Conservation (phyloP, 2,797 vertebrate species). For the Trichosurus vulpecula region DNA sequence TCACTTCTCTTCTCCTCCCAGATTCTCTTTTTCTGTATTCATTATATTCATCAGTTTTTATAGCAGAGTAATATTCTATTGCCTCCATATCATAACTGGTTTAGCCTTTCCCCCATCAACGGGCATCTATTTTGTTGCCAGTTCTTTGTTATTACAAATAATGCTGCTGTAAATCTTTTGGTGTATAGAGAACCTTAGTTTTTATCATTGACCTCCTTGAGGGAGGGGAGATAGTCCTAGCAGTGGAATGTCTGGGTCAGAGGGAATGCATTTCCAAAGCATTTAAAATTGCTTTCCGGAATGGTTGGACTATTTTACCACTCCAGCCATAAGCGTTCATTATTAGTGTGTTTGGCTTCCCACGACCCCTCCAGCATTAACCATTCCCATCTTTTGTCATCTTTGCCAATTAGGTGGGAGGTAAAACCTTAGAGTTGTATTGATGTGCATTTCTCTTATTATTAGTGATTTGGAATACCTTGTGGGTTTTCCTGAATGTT, state of each 20-base stretch:
- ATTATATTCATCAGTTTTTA: not conserved
- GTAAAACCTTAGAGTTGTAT: no score
- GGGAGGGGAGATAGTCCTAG: not conserved
- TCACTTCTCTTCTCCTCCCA: not conserved
- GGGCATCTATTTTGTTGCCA: not conserved
- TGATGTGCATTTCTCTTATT: no score
- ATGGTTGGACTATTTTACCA: no score
- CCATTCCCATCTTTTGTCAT: no score
- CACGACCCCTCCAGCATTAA: no score
- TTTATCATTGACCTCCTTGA: not conserved
- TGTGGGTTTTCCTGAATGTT: not conserved
- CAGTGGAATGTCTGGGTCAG: not conserved
- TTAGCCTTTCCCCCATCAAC: not conserved
- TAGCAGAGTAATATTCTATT: not conserved
- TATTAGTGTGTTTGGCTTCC: no score
- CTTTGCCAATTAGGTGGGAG: no score
- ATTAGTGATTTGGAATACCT: not conserved
- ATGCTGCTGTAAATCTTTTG: not conserved
- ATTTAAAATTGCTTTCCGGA: not conserved
- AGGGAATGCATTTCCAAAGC: not conserved
- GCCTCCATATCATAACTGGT: not conserved
- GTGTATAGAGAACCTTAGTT: no score
- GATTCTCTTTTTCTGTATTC: not conserved
- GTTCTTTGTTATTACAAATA: not conserved
- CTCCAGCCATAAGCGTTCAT: no score